Evolutionary conservation across 2,888 invertebrate species (phyloP).

Genomic region (Drosophila macrospina): DNA sequence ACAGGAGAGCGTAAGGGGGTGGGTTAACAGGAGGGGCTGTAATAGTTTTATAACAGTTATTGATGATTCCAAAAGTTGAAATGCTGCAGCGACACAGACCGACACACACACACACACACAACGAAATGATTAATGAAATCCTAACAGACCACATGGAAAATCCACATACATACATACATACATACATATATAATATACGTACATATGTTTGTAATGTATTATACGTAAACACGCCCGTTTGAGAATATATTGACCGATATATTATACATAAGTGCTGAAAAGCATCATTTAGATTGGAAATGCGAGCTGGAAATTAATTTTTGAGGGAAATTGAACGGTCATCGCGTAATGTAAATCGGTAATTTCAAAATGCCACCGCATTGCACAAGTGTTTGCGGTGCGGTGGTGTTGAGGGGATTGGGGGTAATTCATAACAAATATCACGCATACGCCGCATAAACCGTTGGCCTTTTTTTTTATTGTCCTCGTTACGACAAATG

Average conservation of each 20-base stretch:
- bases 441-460: slow-evolving; percentile 29
- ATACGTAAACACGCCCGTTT: too few relatives aligned
- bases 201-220: too few relatives aligned
- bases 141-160: slow-evolving; percentile 10
- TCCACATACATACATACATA: too few relatives aligned
- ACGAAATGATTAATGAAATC: slow-evolving; percentile 40
- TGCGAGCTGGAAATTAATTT: slow-evolving; percentile 23
- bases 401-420: too few relatives aligned
- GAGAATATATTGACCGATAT: background rate
- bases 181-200: background rate
- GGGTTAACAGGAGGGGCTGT: background rate
- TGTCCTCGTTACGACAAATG: slow-evolving; percentile 31
- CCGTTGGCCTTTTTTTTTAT: slow-evolving; percentile 15
- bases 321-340: slow-evolving; percentile 22
- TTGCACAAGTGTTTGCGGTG: background rate
- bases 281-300: slow-evolving; percentile 26
- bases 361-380: slow-evolving; percentile 29
- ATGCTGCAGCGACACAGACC: background rate
- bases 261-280: background rate
- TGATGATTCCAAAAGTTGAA: slow-evolving; percentile 11
- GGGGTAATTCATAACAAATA: slow-evolving; percentile 22
- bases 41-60: slow-evolving; percentile 34
- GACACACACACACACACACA: too few relatives aligned
- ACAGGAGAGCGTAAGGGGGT: too few relatives aligned
- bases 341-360: slow-evolving; percentile 26